Base-by-base conservation (phyloP, 1,140 invertebrate genomes). In the Colletes latitarsis region DNA sequence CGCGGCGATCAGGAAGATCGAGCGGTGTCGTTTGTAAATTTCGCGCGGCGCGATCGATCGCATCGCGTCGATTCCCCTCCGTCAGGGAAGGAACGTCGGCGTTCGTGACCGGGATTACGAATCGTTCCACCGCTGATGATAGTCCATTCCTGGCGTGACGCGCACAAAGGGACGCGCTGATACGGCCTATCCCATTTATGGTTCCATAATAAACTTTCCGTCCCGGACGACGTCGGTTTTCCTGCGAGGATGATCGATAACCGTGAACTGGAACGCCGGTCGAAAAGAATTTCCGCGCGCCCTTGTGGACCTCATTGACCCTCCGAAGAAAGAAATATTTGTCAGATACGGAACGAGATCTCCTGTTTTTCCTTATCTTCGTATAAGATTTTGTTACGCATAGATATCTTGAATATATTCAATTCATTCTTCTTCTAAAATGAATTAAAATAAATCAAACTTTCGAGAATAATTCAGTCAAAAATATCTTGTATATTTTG, bases 101-200 rank as follows among this genome's bases (percentile, higher is more conserved):
- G 71, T 86, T 86, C 84, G 75, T 85, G 82, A 84, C 78, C 68
- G 57, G 78, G 57, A 72, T 83, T 68, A 52, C 63, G 74, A 76
- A 84, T 52, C 41, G 71, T 46, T 15, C 1, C 19, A 6, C 5
- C 58, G 41, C 8, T 57, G 60, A 72, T 68, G 41, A 62, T 62
- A 62, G 63, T 53, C 63, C 19, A 55, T 75, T 57, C 63, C 4
- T 52, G 55, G 9, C 30, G 6, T 41, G 55, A 6, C 6, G 62
- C 55, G 70, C 62, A 82, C 79, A 74, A 78, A 82, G 78, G 81
- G 66, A 58, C 58, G 21, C 68, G 15, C 57, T 67, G 64, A 63
- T 75, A 72, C 78, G 41, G 74, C 53, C 82, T 82, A 72, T 75
- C 62, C 71, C 75, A 75, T 86, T 86, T 86, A 86, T 82, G 82